Conservation (phyloP, 2,888 invertebrate genomes). For the Dolomedes plantarius region DNA sequence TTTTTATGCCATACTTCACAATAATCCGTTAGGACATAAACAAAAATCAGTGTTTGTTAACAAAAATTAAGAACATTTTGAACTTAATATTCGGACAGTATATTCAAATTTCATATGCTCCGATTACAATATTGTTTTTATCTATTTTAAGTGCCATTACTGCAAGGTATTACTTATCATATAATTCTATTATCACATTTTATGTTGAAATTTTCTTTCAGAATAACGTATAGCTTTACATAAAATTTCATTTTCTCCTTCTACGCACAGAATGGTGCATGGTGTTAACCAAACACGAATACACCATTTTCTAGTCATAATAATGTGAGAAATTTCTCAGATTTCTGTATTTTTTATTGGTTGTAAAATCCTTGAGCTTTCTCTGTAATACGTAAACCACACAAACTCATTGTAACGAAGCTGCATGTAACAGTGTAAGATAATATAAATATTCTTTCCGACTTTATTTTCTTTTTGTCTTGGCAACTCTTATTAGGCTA, state of each 20-base stretch:
- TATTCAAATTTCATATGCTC: too few species aligned
- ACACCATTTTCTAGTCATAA: constrained; percentile 2
- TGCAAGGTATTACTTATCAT: neutral
- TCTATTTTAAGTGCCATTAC: neutral
- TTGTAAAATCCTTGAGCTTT: neutral
- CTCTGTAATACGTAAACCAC: constrained; percentile 1
- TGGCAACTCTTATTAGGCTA: neutral
- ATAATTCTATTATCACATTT: neutral
- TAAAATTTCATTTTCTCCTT: neutral
- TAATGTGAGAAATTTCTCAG: neutral
- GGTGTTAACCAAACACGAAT: neutral
- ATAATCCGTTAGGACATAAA: too few species aligned
- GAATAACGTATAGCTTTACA: neutral
- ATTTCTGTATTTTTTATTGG: constrained; percentile 6
- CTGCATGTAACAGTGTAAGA: neutral
- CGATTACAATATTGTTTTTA: too few species aligned
- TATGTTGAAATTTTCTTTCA: neutral
- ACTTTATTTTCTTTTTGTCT: neutral
- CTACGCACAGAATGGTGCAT: neutral
- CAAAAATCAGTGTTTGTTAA: too few species aligned
- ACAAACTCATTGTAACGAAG: neutral
- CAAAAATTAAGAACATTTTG: too few species aligned
- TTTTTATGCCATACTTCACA: too few species aligned
- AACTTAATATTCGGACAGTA: too few species aligned
- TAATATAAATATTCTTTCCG: neutral